phyloP scores from a whole-genome alignment of 1,140 invertebrate genomes.

The Anastrepha obliqua region DNA sequence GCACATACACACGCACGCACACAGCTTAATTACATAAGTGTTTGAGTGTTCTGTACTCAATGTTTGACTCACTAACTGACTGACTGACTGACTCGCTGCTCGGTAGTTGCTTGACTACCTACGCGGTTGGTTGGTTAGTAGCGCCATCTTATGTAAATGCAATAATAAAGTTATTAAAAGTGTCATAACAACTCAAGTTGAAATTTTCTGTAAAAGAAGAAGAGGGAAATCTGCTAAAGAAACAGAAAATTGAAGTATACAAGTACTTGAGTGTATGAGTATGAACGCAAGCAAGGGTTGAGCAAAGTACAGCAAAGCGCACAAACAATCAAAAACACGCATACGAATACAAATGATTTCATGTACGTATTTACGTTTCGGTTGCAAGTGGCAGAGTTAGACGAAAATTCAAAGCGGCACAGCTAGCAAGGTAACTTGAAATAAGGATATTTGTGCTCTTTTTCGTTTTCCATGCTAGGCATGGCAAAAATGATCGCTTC shows the following conservation, averaged over 20 bases:
- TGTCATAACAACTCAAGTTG: slow-evolving; percentile 73
- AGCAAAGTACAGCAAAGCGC: not conserved
- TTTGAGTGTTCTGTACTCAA: not conserved
- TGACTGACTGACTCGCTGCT: not conserved
- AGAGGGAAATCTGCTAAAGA: not conserved
- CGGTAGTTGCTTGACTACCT: not conserved
- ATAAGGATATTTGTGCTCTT: not conserved
- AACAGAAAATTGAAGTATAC: not conserved
- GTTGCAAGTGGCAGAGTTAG: not conserved
- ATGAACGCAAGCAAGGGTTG: not conserved
- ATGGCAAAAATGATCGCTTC: not conserved
- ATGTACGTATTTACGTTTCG: not conserved
- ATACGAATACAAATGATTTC: not conserved
- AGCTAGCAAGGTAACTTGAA: not conserved
- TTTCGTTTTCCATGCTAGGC: not conserved
- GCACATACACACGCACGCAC: not conserved
- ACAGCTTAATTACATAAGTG: not conserved
- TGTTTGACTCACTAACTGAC: not conserved
- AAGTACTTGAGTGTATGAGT: not conserved
- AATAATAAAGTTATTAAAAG: slow-evolving; percentile 75
- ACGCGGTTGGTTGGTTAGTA: not conserved
- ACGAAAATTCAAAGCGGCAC: not conserved
- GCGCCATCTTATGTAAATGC: slow-evolving; percentile 59
- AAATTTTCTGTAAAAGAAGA: slow-evolving; percentile 42
- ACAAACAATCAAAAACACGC: not conserved